Percentiles rank a stretch among this genome's conserved stretches.
Evolutionary conservation across 2,888 invertebrate species (phyloP).

Genomic region (Parnassius mnemosyne): DNA sequence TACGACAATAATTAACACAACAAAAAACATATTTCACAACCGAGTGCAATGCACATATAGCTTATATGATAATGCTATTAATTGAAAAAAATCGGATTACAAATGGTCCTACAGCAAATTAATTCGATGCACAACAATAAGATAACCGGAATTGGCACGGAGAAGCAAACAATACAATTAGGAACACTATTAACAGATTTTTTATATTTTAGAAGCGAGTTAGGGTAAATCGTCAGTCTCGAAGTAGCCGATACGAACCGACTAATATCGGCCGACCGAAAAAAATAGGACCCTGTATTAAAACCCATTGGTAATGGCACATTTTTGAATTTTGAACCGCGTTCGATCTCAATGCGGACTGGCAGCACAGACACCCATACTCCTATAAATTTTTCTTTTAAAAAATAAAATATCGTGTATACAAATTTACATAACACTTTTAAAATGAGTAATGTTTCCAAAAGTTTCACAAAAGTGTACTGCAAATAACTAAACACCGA

Average conservation of each 20-base stretch:
- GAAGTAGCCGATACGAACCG: slow-evolving; percentile 40
- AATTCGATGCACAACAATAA: slow-evolving; percentile 33
- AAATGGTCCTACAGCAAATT: slow-evolving; percentile 25
- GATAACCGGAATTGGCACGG: slow-evolving; percentile 23
- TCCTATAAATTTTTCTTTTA: slow-evolving; percentile 4
- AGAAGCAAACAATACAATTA: slow-evolving; percentile 28
- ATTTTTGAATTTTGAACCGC: slow-evolving; percentile 33
- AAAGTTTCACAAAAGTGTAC: slow-evolving; percentile 10
- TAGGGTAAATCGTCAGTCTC: slow-evolving; percentile 66
- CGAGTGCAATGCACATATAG: neutral
- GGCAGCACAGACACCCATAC: slow-evolving; percentile 24
- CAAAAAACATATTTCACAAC: slow-evolving; percentile 6
- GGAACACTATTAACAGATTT: slow-evolving; percentile 8
- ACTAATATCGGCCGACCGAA: slow-evolving; percentile 36
- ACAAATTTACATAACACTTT: slow-evolving; percentile 7
- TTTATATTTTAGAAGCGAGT: slow-evolving; percentile 29
- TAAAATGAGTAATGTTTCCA: slow-evolving; percentile 3
- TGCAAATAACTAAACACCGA: slow-evolving; percentile 13
- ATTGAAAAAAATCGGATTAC: neutral
- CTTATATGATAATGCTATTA: neutral
- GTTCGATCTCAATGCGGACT: slow-evolving; percentile 13
- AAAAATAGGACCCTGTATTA: slow-evolving; percentile 43
- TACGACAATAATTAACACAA: neutral
- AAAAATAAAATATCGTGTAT: neutral
- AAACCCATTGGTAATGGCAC: slow-evolving; percentile 34